phyloP scores from a whole-genome alignment of 1,140 invertebrate genomes.

The Drosophila neocordata region DNA sequence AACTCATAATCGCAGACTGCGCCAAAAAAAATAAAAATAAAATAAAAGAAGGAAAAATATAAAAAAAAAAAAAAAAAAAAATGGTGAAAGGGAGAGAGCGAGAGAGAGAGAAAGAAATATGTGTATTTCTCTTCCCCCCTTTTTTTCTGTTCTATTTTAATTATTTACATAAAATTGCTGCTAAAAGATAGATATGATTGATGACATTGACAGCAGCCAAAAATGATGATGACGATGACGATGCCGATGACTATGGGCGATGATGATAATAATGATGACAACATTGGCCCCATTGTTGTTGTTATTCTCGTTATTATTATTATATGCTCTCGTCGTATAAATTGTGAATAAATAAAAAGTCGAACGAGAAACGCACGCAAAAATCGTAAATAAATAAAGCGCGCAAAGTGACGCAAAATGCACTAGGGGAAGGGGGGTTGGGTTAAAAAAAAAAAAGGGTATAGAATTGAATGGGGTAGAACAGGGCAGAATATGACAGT shows the following conservation, averaged over 20 bases:
- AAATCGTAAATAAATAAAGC: slow-evolving; percentile 60
- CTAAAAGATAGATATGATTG: slow-evolving; percentile 59
- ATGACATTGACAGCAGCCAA: slow-evolving; percentile 56
- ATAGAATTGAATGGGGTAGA: neutral
- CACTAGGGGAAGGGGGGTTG: slow-evolving; percentile 15
- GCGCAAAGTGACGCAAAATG: slow-evolving; percentile 54
- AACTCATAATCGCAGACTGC: slow-evolving; percentile 4
- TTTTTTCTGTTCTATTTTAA: slow-evolving; percentile 55
- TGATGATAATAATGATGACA: slow-evolving; percentile 35
- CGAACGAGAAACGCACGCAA: slow-evolving; percentile 49
- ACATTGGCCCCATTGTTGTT: slow-evolving; percentile 21
- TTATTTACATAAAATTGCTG: slow-evolving; percentile 65
- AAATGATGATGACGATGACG: slow-evolving; percentile 19
- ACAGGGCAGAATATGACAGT: too few relatives aligned
- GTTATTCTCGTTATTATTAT: slow-evolving; percentile 29
- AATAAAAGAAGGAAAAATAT: neutral
- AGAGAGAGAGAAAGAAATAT: neutral
- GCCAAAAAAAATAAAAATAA: neutral
- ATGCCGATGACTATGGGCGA: slow-evolving; percentile 25
- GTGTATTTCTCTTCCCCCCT: neutral
- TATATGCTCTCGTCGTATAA: slow-evolving; percentile 49
- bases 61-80: neutral
- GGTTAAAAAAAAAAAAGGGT: neutral
- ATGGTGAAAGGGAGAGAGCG: neutral
- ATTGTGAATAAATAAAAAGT: slow-evolving; percentile 57